Conservation (phyloP, 2,113 vertebrate genomes). For the Calyptomena viridis region DNA sequence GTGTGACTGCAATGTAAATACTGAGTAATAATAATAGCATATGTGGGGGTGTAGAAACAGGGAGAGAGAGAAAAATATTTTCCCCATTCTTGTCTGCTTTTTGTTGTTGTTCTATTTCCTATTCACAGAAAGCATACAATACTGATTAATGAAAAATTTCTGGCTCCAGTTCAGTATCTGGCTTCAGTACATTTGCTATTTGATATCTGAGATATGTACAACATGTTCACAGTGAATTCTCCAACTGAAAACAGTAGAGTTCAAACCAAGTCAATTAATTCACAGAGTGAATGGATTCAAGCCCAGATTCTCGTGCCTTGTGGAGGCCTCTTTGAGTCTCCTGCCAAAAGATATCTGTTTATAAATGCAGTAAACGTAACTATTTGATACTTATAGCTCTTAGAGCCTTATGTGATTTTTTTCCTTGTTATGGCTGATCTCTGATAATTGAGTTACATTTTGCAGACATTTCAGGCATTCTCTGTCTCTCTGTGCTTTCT, state of each 20-base stretch:
- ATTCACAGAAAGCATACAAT: constrained; percentile 75
- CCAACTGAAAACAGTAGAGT: constrained; percentile 87
- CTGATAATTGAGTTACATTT: constrained; percentile 72
- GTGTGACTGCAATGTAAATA: constrained; percentile 67
- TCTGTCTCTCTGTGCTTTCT: constrained; percentile 48
- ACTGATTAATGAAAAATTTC: constrained; percentile 79
- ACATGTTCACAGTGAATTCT: constrained; percentile 88
- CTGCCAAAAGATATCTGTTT: constrained; percentile 85
- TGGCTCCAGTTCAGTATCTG: constrained; percentile 80
- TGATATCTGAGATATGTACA: constrained; percentile 87
- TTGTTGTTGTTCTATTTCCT: constrained; percentile 77
- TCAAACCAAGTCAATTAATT: constrained; percentile 88
- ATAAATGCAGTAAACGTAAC: constrained; percentile 78
- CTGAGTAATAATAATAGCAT: constrained; percentile 67
- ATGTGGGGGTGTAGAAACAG: constrained; percentile 65
- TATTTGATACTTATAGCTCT: constrained; percentile 75
- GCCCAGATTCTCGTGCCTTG: constrained; percentile 81
- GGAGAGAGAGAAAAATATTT: constrained; percentile 71
- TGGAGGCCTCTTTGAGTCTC: constrained; percentile 79
- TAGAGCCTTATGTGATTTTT: constrained; percentile 72
- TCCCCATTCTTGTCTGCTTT: constrained; percentile 72
- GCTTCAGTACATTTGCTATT: constrained; percentile 84
- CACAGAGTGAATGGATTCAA: constrained; percentile 84
- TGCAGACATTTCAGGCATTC: constrained; percentile 62
- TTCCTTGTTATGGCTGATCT: constrained; percentile 70